Evolutionary conservation across 2,113 vertebrate species (phyloP), one percentile per base, ranked within the genome.

Genomic region (Plotosus lineatus): DNA sequence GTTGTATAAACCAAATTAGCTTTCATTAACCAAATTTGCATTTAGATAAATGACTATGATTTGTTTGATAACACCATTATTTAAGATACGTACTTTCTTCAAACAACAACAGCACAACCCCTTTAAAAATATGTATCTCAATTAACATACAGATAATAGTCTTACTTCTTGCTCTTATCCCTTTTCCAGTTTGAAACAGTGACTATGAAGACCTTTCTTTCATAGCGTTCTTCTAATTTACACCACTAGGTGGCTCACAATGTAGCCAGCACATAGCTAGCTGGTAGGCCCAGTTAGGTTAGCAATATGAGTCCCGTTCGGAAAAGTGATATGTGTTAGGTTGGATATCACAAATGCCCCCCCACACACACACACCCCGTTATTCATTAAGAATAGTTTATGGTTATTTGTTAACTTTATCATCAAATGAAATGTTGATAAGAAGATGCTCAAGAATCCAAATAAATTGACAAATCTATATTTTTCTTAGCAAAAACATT

Each of bases 241-340:
- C 51, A 58, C 78, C 78, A 72, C 78, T 60, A 79, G 78, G 78
- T 12, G 78, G 51, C 71, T 48, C 15, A 46, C 44, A 33, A 53
- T 69, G 14, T 71, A 79, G 40, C 58, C 40, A 58, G 36, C 38
- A 56, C 17, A 21, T 71, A 71, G 78, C 65, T 69, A 56, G 33
- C 15, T 3, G 2, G 21, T 19, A 56, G 5, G 2, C 44, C 26
- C 17, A 28, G 44, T 46, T 69, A 69, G n/a, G 23, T 1, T 8
- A 33, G 2, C 26, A 33, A 33, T 6, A 31, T 50, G 19, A 31
- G 12, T 46, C 11, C 61, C 8, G n/a, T 50, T 26, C n/a, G 44
- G 9, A 21, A 72, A 48, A 11, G 26, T 33, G 10, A n/a, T 6
- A 33, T 0, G 6, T 61, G 1, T 17, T 19, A 40, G 33, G 2